Evolutionary conservation across 2,113 vertebrate genomes (phyloP).

Genomic region (Cynocephalus volans): DNA sequence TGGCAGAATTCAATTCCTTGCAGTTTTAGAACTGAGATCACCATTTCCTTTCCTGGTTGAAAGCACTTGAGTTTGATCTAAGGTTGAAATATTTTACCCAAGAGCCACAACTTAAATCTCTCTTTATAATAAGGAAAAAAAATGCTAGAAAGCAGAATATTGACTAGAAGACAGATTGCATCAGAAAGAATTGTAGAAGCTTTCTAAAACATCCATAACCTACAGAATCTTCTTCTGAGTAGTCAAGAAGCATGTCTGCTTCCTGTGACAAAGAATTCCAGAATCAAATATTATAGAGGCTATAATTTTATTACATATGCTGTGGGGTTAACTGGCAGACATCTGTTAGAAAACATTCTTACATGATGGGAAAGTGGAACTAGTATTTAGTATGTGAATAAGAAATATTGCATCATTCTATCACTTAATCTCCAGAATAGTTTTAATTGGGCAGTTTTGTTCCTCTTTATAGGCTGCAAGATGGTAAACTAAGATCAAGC

Average conservation of each 20-base stretch:
- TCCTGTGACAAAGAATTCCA: neutral
- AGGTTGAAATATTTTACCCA: slow-evolving; percentile 15
- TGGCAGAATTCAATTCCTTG: neutral
- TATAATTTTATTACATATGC: neutral
- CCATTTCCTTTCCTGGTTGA: slow-evolving; percentile 11
- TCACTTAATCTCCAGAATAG: slow-evolving; percentile 21
- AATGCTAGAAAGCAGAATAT: slow-evolving; percentile 35
- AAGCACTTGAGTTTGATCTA: neutral
- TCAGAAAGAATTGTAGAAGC: neutral
- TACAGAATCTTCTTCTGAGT: neutral
- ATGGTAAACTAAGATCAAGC: neutral
- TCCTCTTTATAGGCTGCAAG: neutral
- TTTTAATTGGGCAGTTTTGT: neutral
- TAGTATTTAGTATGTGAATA: neutral
- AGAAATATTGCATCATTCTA: neutral
- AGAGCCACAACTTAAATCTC: neutral
- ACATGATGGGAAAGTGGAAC: neutral
- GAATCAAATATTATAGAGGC: neutral
- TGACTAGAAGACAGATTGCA: neutral
- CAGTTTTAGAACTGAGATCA: neutral
- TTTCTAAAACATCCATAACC: slow-evolving; percentile 5
- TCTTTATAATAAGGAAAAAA: neutral
- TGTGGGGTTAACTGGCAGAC: neutral
- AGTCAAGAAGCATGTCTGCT: neutral
- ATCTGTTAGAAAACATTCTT: neutral